A percentile compares a stretch with the other conserved stretches of the same genome.
Evolutionary conservation across 2,797 vertebrate species (phyloP).

Genomic region (Darevskia nairensis): DNA sequence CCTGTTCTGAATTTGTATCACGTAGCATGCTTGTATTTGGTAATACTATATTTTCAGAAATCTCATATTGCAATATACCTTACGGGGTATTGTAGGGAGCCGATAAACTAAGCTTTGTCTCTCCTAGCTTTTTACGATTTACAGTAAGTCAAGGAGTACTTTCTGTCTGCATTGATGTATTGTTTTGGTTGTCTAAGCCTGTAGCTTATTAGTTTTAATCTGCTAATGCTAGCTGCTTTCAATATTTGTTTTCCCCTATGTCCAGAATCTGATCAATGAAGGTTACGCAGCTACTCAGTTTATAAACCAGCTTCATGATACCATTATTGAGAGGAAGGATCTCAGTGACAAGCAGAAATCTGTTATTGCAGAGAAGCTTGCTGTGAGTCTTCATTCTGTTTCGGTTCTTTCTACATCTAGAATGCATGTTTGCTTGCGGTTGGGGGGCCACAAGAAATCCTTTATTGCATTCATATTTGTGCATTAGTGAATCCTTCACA

Average conservation of each 20-base stretch:
- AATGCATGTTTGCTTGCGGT: too few species aligned
- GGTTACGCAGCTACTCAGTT: conserved; percentile 93
- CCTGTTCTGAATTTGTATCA: neutral
- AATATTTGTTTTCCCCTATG: neutral
- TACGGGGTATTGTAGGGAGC: too few species aligned
- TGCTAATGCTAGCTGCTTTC: conserved; percentile 5
- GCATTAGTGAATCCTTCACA: neutral
- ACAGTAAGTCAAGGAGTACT: neutral
- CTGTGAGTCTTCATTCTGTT: conserved; percentile 78
- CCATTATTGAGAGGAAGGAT: conserved; percentile 81
- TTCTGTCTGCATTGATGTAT: neutral
- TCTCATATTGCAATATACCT: neutral
- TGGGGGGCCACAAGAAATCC: too few species aligned
- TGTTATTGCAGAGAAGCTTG: conserved; percentile 89
- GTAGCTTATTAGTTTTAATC: neutral
- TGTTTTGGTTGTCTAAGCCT: neutral
- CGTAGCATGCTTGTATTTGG: neutral
- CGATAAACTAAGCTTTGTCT: neutral
- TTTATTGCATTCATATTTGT: neutral
- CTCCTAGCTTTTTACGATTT: neutral
- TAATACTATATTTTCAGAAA: neutral
- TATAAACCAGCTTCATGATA: conserved; percentile 90
- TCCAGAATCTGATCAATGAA: conserved; percentile 89
- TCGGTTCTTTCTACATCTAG: too few species aligned
- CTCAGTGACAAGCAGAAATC: conserved; percentile 93